Evolutionary conservation across 2,113 vertebrate species (phyloP), one percentile per base, ranked within the genome.

Genomic region (Oenanthe melanoleuca): DNA sequence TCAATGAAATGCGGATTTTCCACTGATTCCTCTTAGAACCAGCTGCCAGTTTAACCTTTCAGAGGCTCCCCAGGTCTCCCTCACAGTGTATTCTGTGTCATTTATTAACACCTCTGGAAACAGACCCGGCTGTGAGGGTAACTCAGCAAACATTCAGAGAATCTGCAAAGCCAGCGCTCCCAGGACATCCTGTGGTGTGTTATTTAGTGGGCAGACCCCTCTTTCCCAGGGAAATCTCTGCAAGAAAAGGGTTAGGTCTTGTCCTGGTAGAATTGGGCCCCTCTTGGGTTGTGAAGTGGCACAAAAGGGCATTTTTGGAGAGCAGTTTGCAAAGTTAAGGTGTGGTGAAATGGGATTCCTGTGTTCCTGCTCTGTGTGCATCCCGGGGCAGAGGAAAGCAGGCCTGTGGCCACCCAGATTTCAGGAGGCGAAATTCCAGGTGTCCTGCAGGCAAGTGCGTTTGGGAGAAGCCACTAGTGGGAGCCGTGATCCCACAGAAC

Each of bases 271-370:
- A 3, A 72, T 55, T 37, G 25, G 15, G 45, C 80, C 45, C 28
- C 1, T 0, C 31, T 60, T 45, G 6, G 14, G 11, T 3, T 11
- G 49, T 6, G 2, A 44, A n/a, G 4, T 0, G 7, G 8, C n/a
- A 8, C 16, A 1, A 11, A 91, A 70, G 2, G 1, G 23, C 6
- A 11, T 20, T 63, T 84, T 22, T 26, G 3, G 44, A 40, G 23
- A 66, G 59, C 20, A 21, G 8, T 64, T 69, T 42, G 72, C 5
- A 11, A 22, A 47, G 26, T 50, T 34, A 11, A 20, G 17, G 2
- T 1, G 9, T 2, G 40, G 6, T n/a, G n/a, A 31, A 12, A 37
- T 3, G 42, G 22, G 31, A 28, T 53, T 24, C 14, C 12, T 5
- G n/a, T 14, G 14, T 3, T 53, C 7, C 7, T 9, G 14, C 20